Evolutionary conservation across 1,140 invertebrate genomes (phyloP).

Genomic region (Ctenoplectra terminalis): DNA sequence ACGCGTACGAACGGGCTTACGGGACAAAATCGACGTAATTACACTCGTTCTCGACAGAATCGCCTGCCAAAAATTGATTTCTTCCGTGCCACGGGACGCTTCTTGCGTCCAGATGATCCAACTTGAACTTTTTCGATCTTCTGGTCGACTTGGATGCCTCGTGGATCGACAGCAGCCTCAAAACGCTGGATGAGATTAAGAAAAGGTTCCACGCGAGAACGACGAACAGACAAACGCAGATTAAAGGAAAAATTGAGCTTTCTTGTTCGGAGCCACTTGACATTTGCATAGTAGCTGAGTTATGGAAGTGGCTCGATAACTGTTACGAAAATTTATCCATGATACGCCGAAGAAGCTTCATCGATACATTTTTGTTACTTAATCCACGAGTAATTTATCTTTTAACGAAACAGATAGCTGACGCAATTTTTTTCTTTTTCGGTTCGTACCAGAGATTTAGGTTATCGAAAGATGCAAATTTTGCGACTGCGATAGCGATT

Average conservation of each 20-base stretch:
- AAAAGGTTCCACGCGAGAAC: neutral
- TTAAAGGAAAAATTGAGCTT: neutral
- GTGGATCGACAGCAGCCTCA: neutral
- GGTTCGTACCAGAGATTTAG: neutral
- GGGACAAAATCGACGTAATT: slow-evolving; percentile 54
- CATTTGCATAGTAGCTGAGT: slow-evolving; percentile 14
- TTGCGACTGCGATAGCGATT: neutral
- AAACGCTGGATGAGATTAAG: neutral
- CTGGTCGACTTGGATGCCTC: neutral
- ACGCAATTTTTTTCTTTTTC: too few relatives aligned
- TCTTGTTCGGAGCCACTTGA: neutral
- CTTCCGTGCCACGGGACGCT: slow-evolving; percentile 3
- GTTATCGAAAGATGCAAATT: neutral
- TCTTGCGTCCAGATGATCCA: neutral
- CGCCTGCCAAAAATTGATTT: slow-evolving; percentile 55
- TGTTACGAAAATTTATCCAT: slow-evolving; percentile 1
- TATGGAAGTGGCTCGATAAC: neutral
- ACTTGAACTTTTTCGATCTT: too few relatives aligned
- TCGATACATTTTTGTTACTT: neutral
- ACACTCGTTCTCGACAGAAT: slow-evolving; percentile 22
- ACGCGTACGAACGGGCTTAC: slow-evolving; percentile 43
- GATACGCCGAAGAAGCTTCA: neutral
- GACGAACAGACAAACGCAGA: slow-evolving; percentile 8
- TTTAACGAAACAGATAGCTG: too few relatives aligned
- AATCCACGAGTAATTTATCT: neutral